Percentiles rank a stretch among this genome's conserved stretches.
Evolutionary conservation across 2,888 invertebrate species (phyloP).

Genomic region (Drosophila pegasa): DNA sequence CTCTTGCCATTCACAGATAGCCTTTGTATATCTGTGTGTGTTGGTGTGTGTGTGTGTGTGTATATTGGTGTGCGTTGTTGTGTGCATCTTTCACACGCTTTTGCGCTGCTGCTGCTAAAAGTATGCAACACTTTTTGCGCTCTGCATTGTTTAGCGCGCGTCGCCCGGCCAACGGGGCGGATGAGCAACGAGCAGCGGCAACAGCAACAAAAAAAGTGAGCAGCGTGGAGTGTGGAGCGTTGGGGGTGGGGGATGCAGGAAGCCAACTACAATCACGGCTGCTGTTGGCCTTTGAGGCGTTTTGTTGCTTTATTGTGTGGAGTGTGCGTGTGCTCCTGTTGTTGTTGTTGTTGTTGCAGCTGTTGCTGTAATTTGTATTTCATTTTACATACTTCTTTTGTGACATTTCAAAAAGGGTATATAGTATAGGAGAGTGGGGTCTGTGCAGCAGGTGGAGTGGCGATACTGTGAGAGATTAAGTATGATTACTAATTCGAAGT

Average conservation of each 20-base stretch:
- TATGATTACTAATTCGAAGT: too few species aligned
- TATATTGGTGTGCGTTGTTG: slow-evolving; percentile 31
- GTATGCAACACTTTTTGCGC: slow-evolving; percentile 74
- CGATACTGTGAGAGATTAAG: too few species aligned
- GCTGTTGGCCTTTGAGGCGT: slow-evolving; percentile 62
- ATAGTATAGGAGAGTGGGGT: background rate
- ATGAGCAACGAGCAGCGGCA: slow-evolving; percentile 40
- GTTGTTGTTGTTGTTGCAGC: slow-evolving; percentile 20
- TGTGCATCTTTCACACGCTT: slow-evolving; percentile 71
- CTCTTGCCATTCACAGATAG: background rate
- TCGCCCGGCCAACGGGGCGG: slow-evolving; percentile 48
- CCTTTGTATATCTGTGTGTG: slow-evolving; percentile 18
- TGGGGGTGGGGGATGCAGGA: too few species aligned
- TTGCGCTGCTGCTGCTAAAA: slow-evolving; percentile 67
- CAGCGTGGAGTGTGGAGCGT: background rate
- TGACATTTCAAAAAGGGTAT: background rate
- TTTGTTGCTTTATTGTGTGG: slow-evolving; percentile 25
- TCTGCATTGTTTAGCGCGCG: slow-evolving; percentile 62
- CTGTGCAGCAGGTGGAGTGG: background rate
- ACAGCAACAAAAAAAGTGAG: background rate
- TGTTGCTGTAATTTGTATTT: slow-evolving; percentile 68
- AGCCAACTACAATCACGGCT: slow-evolving; percentile 63
- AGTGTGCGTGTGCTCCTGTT: slow-evolving; percentile 21
- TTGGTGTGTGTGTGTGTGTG: slow-evolving; percentile 39
- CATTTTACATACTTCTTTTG: slow-evolving; percentile 41